phyloP scores from a whole-genome alignment of 2,113 vertebrate genomes.

The Trichechus manatus region DNA sequence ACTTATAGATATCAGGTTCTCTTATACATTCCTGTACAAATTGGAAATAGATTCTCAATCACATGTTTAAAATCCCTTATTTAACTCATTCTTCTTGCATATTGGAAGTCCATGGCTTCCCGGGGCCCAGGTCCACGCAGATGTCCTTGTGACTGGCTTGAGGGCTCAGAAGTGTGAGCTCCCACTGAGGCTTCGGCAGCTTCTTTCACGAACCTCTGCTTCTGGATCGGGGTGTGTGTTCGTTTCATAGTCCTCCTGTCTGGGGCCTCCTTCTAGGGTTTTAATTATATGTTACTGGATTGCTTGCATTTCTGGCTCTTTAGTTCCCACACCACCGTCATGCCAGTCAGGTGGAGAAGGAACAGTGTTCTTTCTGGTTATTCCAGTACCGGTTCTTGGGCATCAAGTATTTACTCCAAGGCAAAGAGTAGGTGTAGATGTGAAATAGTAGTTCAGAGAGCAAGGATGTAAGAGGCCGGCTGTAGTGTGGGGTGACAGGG shows the following conservation, averaged over 20 bases:
- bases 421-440: not conserved
- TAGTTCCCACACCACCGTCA: not conserved
- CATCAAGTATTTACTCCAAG: not conserved
- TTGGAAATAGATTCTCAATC: not conserved
- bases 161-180: not conserved
- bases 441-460: not conserved
- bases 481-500: no score
- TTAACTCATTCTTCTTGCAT: fast-evolving
- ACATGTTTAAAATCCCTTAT: not conserved
- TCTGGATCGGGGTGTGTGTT: not conserved
- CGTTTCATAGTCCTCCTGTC: not conserved
- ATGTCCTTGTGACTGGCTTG: fast-evolving
- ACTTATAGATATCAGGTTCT: not conserved
- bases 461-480: no score
- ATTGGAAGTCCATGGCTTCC: fast-evolving
- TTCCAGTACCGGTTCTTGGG: not conserved
- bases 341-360: not conserved
- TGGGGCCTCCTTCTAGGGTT: not conserved
- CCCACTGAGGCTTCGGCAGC: fast-evolving
- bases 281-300: no score
- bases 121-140: not conserved
- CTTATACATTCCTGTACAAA: not conserved
- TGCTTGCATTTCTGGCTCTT: not conserved
- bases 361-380: not conserved
- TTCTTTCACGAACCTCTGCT: not conserved